A percentile compares a stretch with the other conserved stretches of the same genome.
phyloP scores from a whole-genome alignment of 2,888 invertebrate species.

The Drosophila kuntzei region DNA sequence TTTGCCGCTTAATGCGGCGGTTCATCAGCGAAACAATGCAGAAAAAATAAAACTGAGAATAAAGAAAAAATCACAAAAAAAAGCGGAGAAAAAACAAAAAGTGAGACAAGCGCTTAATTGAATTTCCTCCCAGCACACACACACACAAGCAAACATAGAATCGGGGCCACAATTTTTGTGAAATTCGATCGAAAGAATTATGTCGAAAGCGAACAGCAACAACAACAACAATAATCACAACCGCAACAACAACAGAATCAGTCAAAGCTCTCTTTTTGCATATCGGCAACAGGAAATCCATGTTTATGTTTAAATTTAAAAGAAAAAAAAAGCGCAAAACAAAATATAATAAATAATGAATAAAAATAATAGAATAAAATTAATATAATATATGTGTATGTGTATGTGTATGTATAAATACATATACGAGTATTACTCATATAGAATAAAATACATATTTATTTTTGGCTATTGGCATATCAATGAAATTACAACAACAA shows the following conservation, averaged over 20 bases:
- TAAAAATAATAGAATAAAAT: conserved; percentile 11
- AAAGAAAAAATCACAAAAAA: background rate
- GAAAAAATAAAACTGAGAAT: conserved; percentile 31
- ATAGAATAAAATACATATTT: conserved; percentile 1
- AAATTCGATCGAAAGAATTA: conserved; percentile 79
- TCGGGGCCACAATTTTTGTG: conserved; percentile 62
- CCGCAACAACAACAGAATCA: conserved; percentile 51
- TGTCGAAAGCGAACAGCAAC: conserved; percentile 49
- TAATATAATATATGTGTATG: conserved; percentile 15
- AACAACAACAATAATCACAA: conserved; percentile 29
- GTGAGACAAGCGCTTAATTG: conserved; percentile 71
- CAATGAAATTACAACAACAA: conserved; percentile 52
- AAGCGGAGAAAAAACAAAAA: conserved; percentile 23
- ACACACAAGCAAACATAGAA: conserved; percentile 24
- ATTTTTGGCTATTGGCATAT: conserved; percentile 57
- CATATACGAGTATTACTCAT: conserved; percentile 16
- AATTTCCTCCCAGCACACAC: conserved; percentile 54
- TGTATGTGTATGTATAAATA: too few relatives aligned
- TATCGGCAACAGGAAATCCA: conserved; percentile 79
- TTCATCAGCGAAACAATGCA: conserved; percentile 55
- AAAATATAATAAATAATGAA: background rate
- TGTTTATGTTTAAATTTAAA: conserved; percentile 79
- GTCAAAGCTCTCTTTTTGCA: conserved; percentile 72
- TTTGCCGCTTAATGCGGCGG: conserved; percentile 45
- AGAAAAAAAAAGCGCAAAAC: conserved; percentile 54